A percentile compares a stretch with the other conserved stretches of the same genome.
Evolutionary conservation across 2,113 vertebrate species (phyloP).

Genomic region (Prionailurus viverrinus): DNA sequence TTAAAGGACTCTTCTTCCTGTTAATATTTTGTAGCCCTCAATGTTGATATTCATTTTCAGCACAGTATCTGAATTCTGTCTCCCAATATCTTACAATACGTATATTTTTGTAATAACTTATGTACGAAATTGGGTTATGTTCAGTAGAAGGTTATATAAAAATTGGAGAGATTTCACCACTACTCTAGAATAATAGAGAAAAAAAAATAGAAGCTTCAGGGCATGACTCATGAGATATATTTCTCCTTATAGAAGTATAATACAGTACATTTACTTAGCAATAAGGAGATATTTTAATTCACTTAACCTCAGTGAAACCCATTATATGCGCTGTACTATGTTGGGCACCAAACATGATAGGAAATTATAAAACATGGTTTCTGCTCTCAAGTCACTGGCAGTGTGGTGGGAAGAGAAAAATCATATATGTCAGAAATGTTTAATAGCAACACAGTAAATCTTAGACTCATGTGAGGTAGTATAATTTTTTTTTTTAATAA

Average conservation of each 20-base stretch:
- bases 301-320: neutral
- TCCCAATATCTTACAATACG: neutral
- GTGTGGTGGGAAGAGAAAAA: neutral
- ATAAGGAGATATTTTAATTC: neutral
- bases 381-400: neutral
- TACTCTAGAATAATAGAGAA: neutral
- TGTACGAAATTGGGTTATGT: neutral
- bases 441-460: neutral
- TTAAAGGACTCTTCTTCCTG: neutral
- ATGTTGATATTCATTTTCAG: neutral
- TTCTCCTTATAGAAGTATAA: neutral
- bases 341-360: rapidly evolving
- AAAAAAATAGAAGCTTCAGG: neutral
- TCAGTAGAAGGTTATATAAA: neutral
- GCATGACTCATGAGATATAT: neutral
- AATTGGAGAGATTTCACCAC: neutral
- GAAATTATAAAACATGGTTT: neutral
- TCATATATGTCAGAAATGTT: neutral
- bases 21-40: neutral
- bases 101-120: neutral
- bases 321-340: neutral
- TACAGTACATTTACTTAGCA: neutral
- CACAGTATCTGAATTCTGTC: neutral
- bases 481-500: neutral
- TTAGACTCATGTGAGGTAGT: neutral